Evolutionary conservation across 2,797 vertebrate species (phyloP), one percentile per base, ranked within the genome.

Genomic region (Denticeps clupeoides): DNA sequence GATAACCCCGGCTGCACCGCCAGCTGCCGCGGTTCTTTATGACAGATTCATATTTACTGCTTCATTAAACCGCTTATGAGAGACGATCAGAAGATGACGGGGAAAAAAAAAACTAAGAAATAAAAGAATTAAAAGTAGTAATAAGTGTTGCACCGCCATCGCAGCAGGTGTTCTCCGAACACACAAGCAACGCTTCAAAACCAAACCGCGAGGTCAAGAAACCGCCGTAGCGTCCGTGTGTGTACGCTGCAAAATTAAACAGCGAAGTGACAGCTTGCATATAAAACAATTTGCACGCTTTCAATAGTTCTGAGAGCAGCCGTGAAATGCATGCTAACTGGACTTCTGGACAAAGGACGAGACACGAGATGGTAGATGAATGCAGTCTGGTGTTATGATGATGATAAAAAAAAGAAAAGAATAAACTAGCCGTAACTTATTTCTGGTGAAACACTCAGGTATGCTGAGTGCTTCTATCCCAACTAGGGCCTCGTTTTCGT

Each of bases 31-130:
- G 69, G 68, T 78, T 84, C 82, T 82, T 84, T 84, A 85, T 83
- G 82, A 83, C 79, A 83, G 83, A 83, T 80, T 82, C 83, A 84
- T 84, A 84, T 86, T 87, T 85, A 85, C 81, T 77, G 81, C 84
- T 85, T 83, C 83, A 84, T 86, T 87, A 86, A 80, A 78, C 77
- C 37, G 44, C 79, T 77, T 80, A 80, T 77, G 75, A 84, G 72
- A 51, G 31, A 53, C 29, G 33, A 23, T 44, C 47, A 49, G 40
- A 60, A 58, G 44, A 52, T 55, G 28, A 22, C 23, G 37, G 33
- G 25, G 31, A 24, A 35, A 13, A 12, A 24, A 18, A 16, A 21
- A 50, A 45, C 38, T 2, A 2, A 54, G 35, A 41, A 41, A 16
- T 18, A 37, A 37, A 37, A 37, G 4, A 37, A 19, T 13, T 15